Evolutionary conservation across 2,888 invertebrate genomes (phyloP).

Genomic region (Pristionchus japonicus): DNA sequence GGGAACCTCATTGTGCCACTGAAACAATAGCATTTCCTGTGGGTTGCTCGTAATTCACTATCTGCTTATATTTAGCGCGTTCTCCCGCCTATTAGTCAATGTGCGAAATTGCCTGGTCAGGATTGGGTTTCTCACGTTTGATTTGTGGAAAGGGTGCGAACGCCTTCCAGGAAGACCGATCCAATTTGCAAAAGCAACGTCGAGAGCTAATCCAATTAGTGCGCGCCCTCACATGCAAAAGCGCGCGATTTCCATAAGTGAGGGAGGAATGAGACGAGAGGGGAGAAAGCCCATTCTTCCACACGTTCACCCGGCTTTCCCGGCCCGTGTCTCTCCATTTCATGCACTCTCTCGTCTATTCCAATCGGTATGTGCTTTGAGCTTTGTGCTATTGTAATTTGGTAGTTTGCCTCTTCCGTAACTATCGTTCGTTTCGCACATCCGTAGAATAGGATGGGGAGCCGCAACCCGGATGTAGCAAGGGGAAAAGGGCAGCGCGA

Average conservation of each 20-base stretch:
- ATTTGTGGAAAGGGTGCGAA: background rate
- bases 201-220: background rate
- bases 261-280: no score
- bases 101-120: no score
- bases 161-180: background rate
- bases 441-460: background rate
- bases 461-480: background rate
- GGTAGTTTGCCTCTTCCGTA: background rate
- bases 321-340: background rate
- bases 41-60: no score
- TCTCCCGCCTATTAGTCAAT: no score
- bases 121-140: no score
- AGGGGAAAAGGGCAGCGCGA: background rate
- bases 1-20: no score
- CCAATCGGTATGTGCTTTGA: background rate
- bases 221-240: background rate
- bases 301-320: background rate
- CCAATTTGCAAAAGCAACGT: background rate
- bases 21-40: no score
- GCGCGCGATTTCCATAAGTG: background rate
- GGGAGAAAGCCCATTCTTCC: background rate
- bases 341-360: constrained; percentile 5
- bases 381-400: background rate
- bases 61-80: no score
- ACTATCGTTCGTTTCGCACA: background rate